Percentiles rank a stretch among this genome's conserved stretches.
Conservation (phyloP, 2,113 vertebrate species). For the Corydoras maculifer region DNA sequence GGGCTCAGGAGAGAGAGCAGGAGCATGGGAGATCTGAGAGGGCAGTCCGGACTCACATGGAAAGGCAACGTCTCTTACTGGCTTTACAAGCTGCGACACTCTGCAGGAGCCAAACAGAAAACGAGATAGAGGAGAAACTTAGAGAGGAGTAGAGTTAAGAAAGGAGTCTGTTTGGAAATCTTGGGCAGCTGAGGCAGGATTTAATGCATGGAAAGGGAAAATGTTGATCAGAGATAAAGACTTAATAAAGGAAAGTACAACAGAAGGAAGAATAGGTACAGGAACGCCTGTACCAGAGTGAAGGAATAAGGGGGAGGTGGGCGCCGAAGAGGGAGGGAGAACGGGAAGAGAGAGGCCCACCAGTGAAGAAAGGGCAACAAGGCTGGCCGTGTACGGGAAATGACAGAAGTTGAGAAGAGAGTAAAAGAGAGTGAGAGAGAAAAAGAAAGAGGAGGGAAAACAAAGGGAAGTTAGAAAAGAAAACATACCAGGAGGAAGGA, state of each 20-base stretch:
- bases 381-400: slow-evolving; percentile 33
- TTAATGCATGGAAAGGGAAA: too few relatives aligned
- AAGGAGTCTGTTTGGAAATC: neutral
- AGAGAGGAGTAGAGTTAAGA: slow-evolving; percentile 45
- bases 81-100: slow-evolving; percentile 19
- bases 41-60: slow-evolving; percentile 39
- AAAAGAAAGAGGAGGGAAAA: slow-evolving; percentile 43
- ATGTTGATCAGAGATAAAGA: too few relatives aligned
- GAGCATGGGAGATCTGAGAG: slow-evolving; percentile 36
- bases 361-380: slow-evolving; percentile 39
- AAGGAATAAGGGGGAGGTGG: neutral
- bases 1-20: slow-evolving; percentile 43
- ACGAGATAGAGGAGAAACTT: slow-evolving; percentile 36
- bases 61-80: slow-evolving; percentile 30
- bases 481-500: slow-evolving; percentile 28
- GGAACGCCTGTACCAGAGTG: too few relatives aligned
- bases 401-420: slow-evolving; percentile 33
- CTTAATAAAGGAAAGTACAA: too few relatives aligned
- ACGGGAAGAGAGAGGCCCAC: slow-evolving; percentile 44
- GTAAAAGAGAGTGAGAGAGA: slow-evolving; percentile 45
- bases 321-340: neutral
- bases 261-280: too few relatives aligned
- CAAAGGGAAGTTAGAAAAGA: slow-evolving; percentile 61
- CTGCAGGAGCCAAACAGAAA: neutral
- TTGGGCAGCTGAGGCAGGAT: too few relatives aligned